Conservation (phyloP, 2,888 invertebrate species). For the Coenonympha arcania region DNA sequence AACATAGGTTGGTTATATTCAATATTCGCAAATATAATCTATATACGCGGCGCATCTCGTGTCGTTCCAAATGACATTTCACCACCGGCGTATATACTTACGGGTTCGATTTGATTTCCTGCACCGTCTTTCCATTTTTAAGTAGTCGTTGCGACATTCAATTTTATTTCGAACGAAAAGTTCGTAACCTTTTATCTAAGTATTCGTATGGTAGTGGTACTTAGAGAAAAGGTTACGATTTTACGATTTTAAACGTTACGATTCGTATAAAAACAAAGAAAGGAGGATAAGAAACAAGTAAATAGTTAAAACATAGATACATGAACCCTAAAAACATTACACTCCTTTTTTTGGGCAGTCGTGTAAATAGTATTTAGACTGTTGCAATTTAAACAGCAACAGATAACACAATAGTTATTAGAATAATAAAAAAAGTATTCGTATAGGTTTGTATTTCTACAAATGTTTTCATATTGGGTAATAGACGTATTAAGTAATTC, state of each 20-base stretch:
- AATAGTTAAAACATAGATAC: no score
- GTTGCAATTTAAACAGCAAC: no score
- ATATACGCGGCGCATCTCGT: conserved; percentile 25
- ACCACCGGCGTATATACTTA: conserved; percentile 45
- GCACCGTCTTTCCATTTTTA: conserved; percentile 55
- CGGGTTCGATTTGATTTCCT: conserved; percentile 61
- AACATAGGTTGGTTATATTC: conserved; percentile 9
- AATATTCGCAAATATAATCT: conserved; percentile 17
- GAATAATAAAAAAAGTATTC: no score
- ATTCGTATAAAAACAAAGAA: no score
- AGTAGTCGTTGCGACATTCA: conserved; percentile 58
- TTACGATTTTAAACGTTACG: neutral
- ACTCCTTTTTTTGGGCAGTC: no score
- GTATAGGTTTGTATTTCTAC: no score
- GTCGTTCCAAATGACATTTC: conserved; percentile 47
- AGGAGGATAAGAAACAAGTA: no score
- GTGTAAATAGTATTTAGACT: no score
- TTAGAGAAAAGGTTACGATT: neutral
- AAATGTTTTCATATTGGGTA: no score
- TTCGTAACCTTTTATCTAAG: neutral
- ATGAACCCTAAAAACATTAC: no score
- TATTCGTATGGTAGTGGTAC: neutral
- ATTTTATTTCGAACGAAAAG: conserved; percentile 37
- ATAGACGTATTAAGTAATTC: no score
- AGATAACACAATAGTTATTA: no score